Evolutionary conservation across 2,888 invertebrate genomes (phyloP).

Genomic region (Dione juno): DNA sequence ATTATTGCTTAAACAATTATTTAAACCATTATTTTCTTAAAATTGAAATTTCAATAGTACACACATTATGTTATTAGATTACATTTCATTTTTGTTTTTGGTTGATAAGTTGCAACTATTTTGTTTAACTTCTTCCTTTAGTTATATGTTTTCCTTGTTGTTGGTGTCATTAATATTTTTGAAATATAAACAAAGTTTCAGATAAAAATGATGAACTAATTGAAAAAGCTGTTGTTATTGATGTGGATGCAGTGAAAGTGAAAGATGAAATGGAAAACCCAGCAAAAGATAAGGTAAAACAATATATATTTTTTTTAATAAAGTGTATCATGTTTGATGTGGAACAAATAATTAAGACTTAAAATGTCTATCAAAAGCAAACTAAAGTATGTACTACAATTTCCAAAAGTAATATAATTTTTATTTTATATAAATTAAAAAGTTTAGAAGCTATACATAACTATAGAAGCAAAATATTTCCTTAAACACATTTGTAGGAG

Average conservation of each 20-base stretch:
- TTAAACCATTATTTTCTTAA: too few species aligned
- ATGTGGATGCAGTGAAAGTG: constrained; percentile 73
- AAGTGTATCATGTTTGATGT: too few species aligned
- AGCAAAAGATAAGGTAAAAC: constrained; percentile 66
- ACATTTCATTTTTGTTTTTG: not conserved
- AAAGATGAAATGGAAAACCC: constrained; percentile 74
- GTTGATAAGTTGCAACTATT: not conserved
- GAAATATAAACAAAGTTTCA: constrained; percentile 54
- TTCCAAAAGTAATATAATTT: too few species aligned
- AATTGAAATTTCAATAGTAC: too few species aligned
- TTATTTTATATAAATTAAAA: too few species aligned
- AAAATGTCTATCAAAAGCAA: too few species aligned
- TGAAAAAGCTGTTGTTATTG: constrained; percentile 74
- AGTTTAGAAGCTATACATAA: too few species aligned
- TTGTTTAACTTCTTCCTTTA: too few species aligned
- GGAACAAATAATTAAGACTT: not conserved
- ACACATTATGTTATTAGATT: too few species aligned
- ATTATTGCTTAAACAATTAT: too few species aligned
- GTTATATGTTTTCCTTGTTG: not conserved
- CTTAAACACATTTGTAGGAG: constrained; percentile 49
- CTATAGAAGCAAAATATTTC: not conserved
- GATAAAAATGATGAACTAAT: constrained; percentile 59
- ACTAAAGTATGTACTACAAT: too few species aligned
- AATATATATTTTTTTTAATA: constrained; percentile 1
- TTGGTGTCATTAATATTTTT: not conserved